Base-by-base conservation (phyloP, 2,888 invertebrate species). In the Brenthis hecate region DNA sequence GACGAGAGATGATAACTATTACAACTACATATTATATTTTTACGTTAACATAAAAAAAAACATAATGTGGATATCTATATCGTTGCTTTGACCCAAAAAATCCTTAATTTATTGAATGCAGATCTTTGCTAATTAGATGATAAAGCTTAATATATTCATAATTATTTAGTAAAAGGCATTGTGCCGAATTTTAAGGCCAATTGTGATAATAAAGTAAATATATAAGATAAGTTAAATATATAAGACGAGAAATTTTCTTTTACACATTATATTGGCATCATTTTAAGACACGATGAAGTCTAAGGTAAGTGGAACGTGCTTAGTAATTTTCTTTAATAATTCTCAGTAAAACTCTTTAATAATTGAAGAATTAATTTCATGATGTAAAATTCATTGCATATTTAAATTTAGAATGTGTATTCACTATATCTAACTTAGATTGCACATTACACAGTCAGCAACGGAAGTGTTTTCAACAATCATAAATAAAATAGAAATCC, bases 201-300 rank as follows among this genome's bases (percentile, higher is more conserved):
- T 32, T 32, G 50, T n/a, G 2, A 50, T 0, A 28, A 60, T 50
- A 60, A 23, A 14, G 50, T 13, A 50, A 28, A 60, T 43, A 8
- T 43, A 11, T 43, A 43, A 43, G 36, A 43, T 43, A 43, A 43
- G 36, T 1, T 43, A 8, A 43, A 8, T 43, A 43, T 43, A 43
- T 60, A 60, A 28, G 13, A 60, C n/a, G 50, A 60, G n/a, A 13
- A 13, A 14, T 50, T 60, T 60, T 16, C 6, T 6, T 60, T 60
- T 60, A 16, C 50, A 50, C 28, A 50, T 16, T 50, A 60, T 16
- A 60, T 5, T 11, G 3, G 28, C 13, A 28, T 13, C 16, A 3
- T 2, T 50, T 50, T 50, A 28, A 28, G 11, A 58, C 60, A 60
- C 28, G n/a, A 60, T 60, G 60, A 50, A n/a, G 0, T 50, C 60